Conservation (phyloP, 2,797 vertebrate species). For the Chelidonichthys spinosus region DNA sequence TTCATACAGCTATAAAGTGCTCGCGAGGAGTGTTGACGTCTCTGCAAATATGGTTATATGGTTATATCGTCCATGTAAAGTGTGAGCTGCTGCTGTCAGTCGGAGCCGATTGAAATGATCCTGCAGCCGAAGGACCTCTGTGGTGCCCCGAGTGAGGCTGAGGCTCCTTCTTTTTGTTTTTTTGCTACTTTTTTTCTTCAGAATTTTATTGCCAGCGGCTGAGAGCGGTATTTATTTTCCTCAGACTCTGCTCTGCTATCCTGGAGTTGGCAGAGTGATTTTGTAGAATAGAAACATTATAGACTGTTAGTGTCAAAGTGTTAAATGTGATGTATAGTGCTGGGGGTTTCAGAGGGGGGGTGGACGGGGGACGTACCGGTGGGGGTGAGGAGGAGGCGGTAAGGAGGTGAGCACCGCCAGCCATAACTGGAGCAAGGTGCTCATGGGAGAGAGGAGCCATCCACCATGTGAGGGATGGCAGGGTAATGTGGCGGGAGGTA, state of each 20-base stretch:
- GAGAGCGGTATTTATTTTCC: slow-evolving; percentile 97
- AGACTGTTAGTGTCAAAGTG: slow-evolving; percentile 99
- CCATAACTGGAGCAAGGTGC: slow-evolving; percentile 92
- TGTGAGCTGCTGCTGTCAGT: slow-evolving; percentile 69
- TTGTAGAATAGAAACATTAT: slow-evolving; percentile 99
- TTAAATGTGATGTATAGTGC: slow-evolving; percentile 99
- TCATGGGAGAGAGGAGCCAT: slow-evolving; percentile 95
- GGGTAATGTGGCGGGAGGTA: slow-evolving; percentile 95
- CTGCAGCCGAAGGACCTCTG: slow-evolving; percentile 65
- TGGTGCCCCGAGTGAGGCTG: slow-evolving; percentile 64
- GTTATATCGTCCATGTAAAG: slow-evolving; percentile 54
- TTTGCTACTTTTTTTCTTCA: slow-evolving; percentile 72
- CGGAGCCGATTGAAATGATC: slow-evolving; percentile 70
- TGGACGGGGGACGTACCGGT: slow-evolving; percentile 67
- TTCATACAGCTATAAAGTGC: slow-evolving; percentile 76
- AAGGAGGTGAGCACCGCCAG: slow-evolving; percentile 87
- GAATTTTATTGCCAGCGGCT: slow-evolving; percentile 87
- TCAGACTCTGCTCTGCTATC: slow-evolving; percentile 95
- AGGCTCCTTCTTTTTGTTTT: slow-evolving; percentile 46
- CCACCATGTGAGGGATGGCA: slow-evolving; percentile 94
- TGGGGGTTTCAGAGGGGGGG: slow-evolving; percentile 83
- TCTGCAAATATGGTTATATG: slow-evolving; percentile 56
- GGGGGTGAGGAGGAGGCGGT: slow-evolving; percentile 77
- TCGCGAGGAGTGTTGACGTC: slow-evolving; percentile 54
- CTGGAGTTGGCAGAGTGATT: slow-evolving; percentile 98